Percentiles rank a stretch among this genome's conserved stretches.
phyloP scores from a whole-genome alignment of 2,797 vertebrate species.

The Kryptolebias ocellatus region DNA sequence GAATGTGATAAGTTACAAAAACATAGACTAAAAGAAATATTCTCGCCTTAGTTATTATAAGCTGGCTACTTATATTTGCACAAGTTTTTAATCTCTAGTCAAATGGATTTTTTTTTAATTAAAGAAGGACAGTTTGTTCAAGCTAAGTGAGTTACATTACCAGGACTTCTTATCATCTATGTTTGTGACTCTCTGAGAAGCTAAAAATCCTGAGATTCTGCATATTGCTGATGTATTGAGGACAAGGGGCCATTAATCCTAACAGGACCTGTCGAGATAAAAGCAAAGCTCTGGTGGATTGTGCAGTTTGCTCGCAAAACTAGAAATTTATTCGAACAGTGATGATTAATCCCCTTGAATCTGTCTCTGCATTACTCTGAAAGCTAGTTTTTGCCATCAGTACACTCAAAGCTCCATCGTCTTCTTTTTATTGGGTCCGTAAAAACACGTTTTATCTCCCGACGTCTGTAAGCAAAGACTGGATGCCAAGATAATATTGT shows the following conservation, averaged over 20 bases:
- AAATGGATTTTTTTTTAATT: conserved; percentile 46
- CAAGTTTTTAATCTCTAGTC: conserved; percentile 41
- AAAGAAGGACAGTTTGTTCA: conserved; percentile 44
- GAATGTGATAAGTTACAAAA: too few species aligned
- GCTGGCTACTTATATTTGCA: conserved; percentile 20
- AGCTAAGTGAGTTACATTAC: conserved; percentile 52
- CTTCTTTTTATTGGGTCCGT: conserved; percentile 37
- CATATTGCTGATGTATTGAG: conserved; percentile 59
- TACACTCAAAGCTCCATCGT: conserved; percentile 28
- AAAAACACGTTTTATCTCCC: conserved; percentile 35
- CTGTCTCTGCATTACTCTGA: conserved; percentile 26
- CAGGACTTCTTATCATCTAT: conserved; percentile 50
- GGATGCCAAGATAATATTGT: conserved; percentile 36
- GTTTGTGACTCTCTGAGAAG: conserved; percentile 39
- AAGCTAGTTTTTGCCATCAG: conserved; percentile 38
- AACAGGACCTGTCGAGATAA: conserved; percentile 64
- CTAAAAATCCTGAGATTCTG: conserved; percentile 49
- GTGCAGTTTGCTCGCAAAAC: conserved; percentile 44
- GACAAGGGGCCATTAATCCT: conserved; percentile 64
- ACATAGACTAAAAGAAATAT: conserved; percentile 17
- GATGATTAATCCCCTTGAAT: conserved; percentile 47
- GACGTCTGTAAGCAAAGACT: conserved; percentile 52
- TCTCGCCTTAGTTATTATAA: conserved; percentile 31
- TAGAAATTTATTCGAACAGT: conserved; percentile 50
- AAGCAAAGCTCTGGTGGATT: conserved; percentile 41